Percentiles rank a stretch among this genome's conserved stretches.
These are phyloP conservation scores for Caenorhabditis drosophilae DNA, from an alignment of 2,888 invertebrate species.

Conservation along the genomic window DNA sequence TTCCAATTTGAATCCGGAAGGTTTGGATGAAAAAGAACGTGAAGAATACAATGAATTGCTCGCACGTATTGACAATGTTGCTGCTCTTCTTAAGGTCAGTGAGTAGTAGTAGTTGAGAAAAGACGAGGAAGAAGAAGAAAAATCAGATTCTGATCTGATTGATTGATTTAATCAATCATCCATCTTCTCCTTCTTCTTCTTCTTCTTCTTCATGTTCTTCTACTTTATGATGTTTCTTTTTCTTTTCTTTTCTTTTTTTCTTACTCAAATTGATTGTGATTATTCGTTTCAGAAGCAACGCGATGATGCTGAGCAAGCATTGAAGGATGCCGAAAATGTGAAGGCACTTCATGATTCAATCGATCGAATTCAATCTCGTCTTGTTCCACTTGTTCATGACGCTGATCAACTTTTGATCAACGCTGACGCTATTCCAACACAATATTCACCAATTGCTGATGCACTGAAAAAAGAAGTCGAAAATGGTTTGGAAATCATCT, in stretches of 20 bases:
- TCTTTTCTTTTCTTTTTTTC: too few relatives aligned
- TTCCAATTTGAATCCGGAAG: slow-evolving; percentile 17
- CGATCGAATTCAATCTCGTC: slow-evolving; percentile 24
- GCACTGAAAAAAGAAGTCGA: slow-evolving; percentile 32
- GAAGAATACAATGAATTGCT: slow-evolving; percentile 35
- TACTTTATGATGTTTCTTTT: neutral
- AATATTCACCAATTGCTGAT: slow-evolving; percentile 34
- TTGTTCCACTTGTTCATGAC: slow-evolving; percentile 39
- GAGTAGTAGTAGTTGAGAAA: neutral
- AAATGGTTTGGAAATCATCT: slow-evolving; percentile 3
- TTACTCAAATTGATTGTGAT: too few relatives aligned
- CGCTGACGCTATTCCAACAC: slow-evolving; percentile 42
- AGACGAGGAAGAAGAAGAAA: neutral
- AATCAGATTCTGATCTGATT: too few relatives aligned
- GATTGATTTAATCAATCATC: too few relatives aligned
- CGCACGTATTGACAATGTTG: slow-evolving; percentile 37
- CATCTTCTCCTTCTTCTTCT: too few relatives aligned
- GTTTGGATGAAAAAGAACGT: slow-evolving; percentile 33
- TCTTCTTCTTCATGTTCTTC: too few relatives aligned
- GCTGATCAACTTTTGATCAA: slow-evolving; percentile 33
- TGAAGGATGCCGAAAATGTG: slow-evolving; percentile 37
- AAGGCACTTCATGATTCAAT: slow-evolving; percentile 38
- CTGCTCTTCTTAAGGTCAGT: slow-evolving; percentile 33
- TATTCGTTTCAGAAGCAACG: slow-evolving; percentile 41
- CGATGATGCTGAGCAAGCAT: slow-evolving; percentile 34